Evolutionary conservation across 2,888 invertebrate genomes (phyloP).

Genomic region (Metalampra italica): DNA sequence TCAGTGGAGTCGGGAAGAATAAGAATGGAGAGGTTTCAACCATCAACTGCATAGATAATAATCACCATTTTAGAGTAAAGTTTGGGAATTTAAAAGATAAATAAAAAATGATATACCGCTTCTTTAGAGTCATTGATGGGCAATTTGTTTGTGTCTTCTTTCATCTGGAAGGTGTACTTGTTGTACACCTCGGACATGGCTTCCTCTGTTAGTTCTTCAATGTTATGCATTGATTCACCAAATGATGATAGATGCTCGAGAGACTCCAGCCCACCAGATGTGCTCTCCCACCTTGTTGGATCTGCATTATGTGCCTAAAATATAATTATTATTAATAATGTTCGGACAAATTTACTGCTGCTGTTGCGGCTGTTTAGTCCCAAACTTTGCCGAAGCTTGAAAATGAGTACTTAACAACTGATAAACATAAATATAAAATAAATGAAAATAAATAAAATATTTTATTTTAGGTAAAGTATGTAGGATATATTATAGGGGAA

Average conservation of each 20-base stretch:
- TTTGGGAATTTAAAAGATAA: background rate
- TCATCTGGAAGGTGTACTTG: constrained; percentile 62
- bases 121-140: constrained; percentile 58
- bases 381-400: no score
- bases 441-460: no score
- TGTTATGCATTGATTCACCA: constrained; percentile 38
- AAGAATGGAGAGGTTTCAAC: no score
- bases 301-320: constrained; percentile 41
- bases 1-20: no score
- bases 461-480: no score
- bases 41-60: no score
- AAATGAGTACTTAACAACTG: background rate
- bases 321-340: no score
- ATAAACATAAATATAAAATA: background rate
- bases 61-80: no score
- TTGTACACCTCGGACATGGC: constrained; percentile 63
- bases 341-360: no score
- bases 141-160: constrained; percentile 53
- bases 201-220: constrained; percentile 52
- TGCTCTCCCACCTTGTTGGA: constrained; percentile 38
- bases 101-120: constrained; percentile 28
- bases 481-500: no score
- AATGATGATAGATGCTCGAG: constrained; percentile 50
- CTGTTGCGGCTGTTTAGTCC: no score
- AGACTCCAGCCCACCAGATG: constrained; percentile 54